phyloP scores from a whole-genome alignment of 2,888 invertebrate species.

The Lathronympha strigana region DNA sequence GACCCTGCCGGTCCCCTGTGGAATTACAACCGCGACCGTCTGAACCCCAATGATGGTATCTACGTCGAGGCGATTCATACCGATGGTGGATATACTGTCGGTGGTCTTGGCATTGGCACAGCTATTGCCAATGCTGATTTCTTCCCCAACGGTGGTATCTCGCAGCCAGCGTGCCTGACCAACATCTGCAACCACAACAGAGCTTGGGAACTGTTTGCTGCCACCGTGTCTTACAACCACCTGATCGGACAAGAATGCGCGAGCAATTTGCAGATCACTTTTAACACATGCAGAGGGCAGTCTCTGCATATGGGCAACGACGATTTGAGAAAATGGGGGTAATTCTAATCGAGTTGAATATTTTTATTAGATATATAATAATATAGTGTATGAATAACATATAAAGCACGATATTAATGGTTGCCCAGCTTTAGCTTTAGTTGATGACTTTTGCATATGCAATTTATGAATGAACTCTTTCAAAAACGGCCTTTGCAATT shows the following conservation, averaged over 20 bases:
- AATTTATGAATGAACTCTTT: no score
- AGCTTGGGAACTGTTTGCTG: conserved; percentile 60
- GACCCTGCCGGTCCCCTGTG: conserved; percentile 79
- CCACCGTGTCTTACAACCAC: conserved; percentile 57
- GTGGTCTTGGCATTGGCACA: conserved; percentile 75
- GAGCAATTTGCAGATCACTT: conserved; percentile 49
- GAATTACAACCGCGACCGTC: conserved; percentile 41
- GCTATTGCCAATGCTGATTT: conserved; percentile 82
- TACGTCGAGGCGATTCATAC: conserved; percentile 53
- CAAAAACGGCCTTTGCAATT: no score
- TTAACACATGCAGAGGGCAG: conserved; percentile 56
- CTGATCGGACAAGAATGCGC: conserved; percentile 54
- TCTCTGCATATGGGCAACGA: conserved; percentile 59
- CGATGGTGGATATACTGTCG: conserved; percentile 61
- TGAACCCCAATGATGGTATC: conserved; percentile 38
- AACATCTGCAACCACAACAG: conserved; percentile 60
- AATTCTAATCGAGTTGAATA: conserved; percentile 28
- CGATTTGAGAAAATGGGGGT: conserved; percentile 59
- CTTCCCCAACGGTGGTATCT: conserved; percentile 82
- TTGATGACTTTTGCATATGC: no score
- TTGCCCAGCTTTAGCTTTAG: no score
- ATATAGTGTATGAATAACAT: no score
- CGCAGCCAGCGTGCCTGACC: conserved; percentile 61
- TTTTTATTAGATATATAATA: no score
- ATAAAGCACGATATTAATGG: no score